Evolutionary conservation across 2,888 invertebrate genomes (phyloP).

Genomic region (Drosophila fulvimacula): DNA sequence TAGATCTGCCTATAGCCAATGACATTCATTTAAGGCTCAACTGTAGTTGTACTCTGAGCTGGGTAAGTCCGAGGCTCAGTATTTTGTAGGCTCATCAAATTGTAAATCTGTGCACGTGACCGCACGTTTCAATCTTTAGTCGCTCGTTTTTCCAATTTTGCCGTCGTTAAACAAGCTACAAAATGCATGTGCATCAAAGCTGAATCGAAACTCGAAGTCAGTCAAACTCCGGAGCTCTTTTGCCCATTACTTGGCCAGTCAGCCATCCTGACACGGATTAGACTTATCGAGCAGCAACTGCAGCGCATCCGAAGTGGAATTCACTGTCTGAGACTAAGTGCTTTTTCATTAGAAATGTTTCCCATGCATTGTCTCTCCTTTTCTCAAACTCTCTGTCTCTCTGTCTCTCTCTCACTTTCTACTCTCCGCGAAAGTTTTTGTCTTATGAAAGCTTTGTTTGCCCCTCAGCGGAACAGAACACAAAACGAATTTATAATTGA

Average conservation of each 20-base stretch:
- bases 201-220: conserved; percentile 26
- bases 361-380: conserved; percentile 14
- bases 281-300: conserved; percentile 27
- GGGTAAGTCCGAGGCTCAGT: conserved; percentile 12
- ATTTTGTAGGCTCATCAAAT: conserved; percentile 57
- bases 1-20: not conserved
- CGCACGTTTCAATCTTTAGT: conserved; percentile 40
- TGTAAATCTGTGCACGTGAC: conserved; percentile 66
- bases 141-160: conserved; percentile 56
- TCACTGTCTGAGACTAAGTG: conserved; percentile 69
- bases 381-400: not conserved
- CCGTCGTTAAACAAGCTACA: conserved; percentile 65
- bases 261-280: conserved; percentile 6
- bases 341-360: conserved; percentile 67
- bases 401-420: not conserved
- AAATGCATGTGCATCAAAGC: conserved; percentile 70
- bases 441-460: conserved; percentile 16
- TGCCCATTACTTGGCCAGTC: conserved; percentile 45
- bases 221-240: conserved; percentile 34
- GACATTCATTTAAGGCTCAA: not conserved
- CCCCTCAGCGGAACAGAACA: conserved; percentile 13
- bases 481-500: conserved; percentile 56
- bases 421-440: conserved; percentile 26
- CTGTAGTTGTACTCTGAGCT: conserved; percentile 2
- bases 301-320: conserved; percentile 51